phyloP scores from a whole-genome alignment of 2,113 vertebrate genomes.

The Perognathus longimembris region DNA sequence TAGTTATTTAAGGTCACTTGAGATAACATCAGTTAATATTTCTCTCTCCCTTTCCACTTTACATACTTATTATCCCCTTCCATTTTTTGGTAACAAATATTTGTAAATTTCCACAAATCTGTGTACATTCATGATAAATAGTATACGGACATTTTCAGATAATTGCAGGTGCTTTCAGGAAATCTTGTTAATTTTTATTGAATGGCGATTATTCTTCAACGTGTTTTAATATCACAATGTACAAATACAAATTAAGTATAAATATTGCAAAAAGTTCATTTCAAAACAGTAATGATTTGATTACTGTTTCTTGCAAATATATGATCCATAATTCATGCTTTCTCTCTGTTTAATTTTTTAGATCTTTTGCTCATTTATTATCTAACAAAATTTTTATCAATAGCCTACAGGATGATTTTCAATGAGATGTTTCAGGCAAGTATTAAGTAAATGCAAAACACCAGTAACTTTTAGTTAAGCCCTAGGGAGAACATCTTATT shows the following conservation, averaged over 20 bases:
- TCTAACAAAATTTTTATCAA: slow-evolving; percentile 42
- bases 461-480: not conserved
- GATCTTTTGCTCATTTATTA: slow-evolving; percentile 67
- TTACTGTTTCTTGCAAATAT: slow-evolving; percentile 34
- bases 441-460: slow-evolving; percentile 55
- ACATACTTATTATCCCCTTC: not conserved
- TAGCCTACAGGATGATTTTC: slow-evolving; percentile 56
- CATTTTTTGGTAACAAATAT: not conserved
- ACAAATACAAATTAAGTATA: not conserved
- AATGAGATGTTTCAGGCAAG: slow-evolving; percentile 49
- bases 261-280: not conserved
- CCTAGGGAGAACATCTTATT: not conserved
- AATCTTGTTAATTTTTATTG: not conserved
- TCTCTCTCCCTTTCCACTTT: not conserved
- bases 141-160: slow-evolving; percentile 14
- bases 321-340: slow-evolving; percentile 43
- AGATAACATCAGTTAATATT: not conserved
- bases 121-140: not conserved
- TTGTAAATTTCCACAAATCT: not conserved
- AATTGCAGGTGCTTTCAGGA: not conserved
- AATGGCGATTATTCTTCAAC: slow-evolving; percentile 32
- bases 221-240: not conserved
- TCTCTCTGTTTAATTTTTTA: slow-evolving; percentile 60
- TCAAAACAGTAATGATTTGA: slow-evolving; percentile 26
- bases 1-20: not conserved